Base-by-base conservation (phyloP, 1,140 invertebrate species). In the Bursaphelenchus mucronatus region DNA sequence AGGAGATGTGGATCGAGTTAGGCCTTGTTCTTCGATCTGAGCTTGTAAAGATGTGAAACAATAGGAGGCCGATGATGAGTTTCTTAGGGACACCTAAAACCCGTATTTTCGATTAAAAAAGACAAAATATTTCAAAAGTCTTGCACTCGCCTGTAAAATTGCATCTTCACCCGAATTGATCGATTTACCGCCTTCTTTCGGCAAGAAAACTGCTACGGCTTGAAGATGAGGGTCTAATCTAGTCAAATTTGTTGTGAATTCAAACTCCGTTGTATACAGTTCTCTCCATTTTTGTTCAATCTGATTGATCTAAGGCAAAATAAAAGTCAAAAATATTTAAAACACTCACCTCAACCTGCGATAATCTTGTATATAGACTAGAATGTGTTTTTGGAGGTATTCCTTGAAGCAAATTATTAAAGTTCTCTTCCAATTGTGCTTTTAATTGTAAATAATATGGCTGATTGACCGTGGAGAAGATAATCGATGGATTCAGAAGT, bases 201-300 rank as follows among this genome's bases (percentile, higher is more conserved):
- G 15, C 41, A 59, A 17, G 47, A 59, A 46, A 1, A 11, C 57
- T 5, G 19, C 57, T 39, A 44, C 11, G 1, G 30, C 57, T 39
- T 50, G 13, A 39, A 59, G 10, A 50, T 59, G 57, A 46, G 40
- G 40, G 10, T 59, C 57, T 39, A 59, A n/a, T 39, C 30, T 39
- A 11, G 57, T 19, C 11, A 59, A 50, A 9, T 59, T 59, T 17
- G 57, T 59, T 11, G 19, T 15, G 57, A 59, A 59, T 59, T 59
- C 57, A n/a, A 39, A 11, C 11, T 39, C 40, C 11, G 11, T 44
- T 17, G 13, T 11, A 6, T 44, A 39, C 57, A 43, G 3, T 7
- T 59, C 40, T 4, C 4, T 13, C 57, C 57, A 59, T 39, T 59
- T 39, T 3, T 59, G 40, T 39, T 44, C 13, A 59, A 59, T 7